Conservation (phyloP, 1,140 invertebrate genomes). For the Chymomyza costata region DNA sequence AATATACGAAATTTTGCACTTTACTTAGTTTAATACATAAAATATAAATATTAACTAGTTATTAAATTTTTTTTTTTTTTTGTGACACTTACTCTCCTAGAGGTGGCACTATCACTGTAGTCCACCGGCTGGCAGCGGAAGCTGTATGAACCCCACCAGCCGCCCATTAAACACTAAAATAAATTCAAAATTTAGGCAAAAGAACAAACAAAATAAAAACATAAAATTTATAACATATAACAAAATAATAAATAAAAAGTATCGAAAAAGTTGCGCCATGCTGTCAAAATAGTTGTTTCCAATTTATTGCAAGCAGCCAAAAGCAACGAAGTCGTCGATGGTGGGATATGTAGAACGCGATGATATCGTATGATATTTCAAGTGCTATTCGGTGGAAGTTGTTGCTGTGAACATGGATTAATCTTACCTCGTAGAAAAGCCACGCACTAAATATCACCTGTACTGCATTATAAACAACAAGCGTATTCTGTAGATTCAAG, state of each 20-base stretch:
- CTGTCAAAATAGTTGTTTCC: conserved; percentile 11
- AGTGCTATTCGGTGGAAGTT: neutral
- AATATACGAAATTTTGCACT: too few relatives aligned
- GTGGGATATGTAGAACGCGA: conserved; percentile 20
- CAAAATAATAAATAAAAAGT: conserved; percentile 36
- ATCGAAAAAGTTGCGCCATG: conserved; percentile 3
- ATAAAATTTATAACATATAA: conserved; percentile 12
- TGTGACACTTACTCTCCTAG: conserved; percentile 84
- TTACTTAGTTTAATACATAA: too few relatives aligned
- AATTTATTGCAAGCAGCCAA: conserved; percentile 28
- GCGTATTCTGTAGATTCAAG: conserved; percentile 84
- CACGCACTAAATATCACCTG: conserved; percentile 90
- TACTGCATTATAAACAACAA: conserved; percentile 90
- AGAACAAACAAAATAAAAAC: conserved; percentile 18
- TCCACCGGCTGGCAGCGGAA: conserved; percentile 92
- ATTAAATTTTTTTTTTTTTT: too few relatives aligned
- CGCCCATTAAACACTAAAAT: conserved; percentile 82
- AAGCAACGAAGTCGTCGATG: conserved; percentile 31
- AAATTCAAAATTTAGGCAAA: conserved; percentile 51
- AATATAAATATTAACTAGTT: neutral
- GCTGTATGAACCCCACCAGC: conserved; percentile 88
- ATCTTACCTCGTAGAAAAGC: conserved; percentile 89
- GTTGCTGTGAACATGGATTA: conserved; percentile 13
- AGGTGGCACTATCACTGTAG: conserved; percentile 84
- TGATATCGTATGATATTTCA: conserved; percentile 17